A percentile compares a stretch with the other conserved stretches of the same genome.
Evolutionary conservation across 2,797 vertebrate genomes (phyloP).

Genomic region (Odontamblyopus lacepedii): DNA sequence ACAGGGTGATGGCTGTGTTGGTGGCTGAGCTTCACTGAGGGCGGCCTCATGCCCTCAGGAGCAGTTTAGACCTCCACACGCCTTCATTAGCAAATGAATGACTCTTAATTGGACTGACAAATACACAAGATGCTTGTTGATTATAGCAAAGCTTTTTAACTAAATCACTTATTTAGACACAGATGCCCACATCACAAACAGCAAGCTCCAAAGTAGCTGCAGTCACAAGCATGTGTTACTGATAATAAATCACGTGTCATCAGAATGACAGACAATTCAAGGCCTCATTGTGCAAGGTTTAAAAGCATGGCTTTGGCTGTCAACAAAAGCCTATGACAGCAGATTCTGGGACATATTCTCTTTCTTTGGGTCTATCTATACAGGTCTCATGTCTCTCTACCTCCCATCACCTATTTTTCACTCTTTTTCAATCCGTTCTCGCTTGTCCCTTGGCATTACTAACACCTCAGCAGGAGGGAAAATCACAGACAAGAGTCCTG

Average conservation of each 20-base stretch:
- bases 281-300: constrained; percentile 51
- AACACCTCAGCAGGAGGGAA: constrained; percentile 71
- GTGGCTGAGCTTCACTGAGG: constrained; percentile 69
- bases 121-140: constrained; percentile 80
- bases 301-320: constrained; percentile 57
- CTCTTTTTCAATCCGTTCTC: constrained; percentile 61
- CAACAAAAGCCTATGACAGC: constrained; percentile 58
- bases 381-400: constrained; percentile 46
- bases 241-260: constrained; percentile 64
- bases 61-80: constrained; percentile 75
- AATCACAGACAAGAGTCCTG: constrained; percentile 74
- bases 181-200: constrained; percentile 52
- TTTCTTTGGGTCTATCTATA: constrained; percentile 54
- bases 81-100: constrained; percentile 82
- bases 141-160: constrained; percentile 63
- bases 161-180: constrained; percentile 44
- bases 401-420: constrained; percentile 64
- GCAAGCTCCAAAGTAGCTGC: constrained; percentile 36
- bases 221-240: constrained; percentile 16
- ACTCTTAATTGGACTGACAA: constrained; percentile 79
- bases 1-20: constrained; percentile 67
- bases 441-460: constrained; percentile 69
- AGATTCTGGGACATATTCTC: constrained; percentile 65
- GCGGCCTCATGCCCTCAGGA: constrained; percentile 70
- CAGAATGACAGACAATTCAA: constrained; percentile 60